Evolutionary conservation across 2,888 invertebrate genomes (phyloP).

Genomic region (Nemotelus pantherinus): DNA sequence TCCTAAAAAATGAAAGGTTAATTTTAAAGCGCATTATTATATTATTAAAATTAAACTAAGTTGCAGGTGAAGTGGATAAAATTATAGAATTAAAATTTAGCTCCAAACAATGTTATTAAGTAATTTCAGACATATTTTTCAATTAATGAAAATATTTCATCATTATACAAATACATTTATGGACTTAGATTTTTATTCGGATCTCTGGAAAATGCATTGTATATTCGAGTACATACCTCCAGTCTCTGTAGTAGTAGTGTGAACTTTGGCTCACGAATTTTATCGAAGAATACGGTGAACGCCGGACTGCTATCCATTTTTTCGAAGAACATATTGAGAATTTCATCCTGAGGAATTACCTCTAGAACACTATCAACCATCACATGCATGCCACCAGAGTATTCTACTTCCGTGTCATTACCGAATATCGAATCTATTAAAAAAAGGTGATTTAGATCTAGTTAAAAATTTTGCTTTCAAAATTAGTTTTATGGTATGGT

Average conservation of each 20-base stretch:
- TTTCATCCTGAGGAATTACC: conserved; percentile 62
- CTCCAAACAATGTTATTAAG: too few species aligned
- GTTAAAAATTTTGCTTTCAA: too few species aligned
- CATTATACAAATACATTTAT: background rate
- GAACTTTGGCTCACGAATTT: conserved; percentile 60
- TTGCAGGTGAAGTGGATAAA: too few species aligned
- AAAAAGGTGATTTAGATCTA: too few species aligned
- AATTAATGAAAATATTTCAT: too few species aligned
- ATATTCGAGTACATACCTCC: conserved; percentile 58
- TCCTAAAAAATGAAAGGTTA: conserved; percentile 54
- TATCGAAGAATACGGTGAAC: conserved; percentile 61
- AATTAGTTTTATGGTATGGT: too few species aligned
- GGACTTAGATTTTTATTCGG: background rate
- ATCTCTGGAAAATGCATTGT: background rate
- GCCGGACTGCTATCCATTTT: conserved; percentile 61
- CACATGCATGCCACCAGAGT: conserved; percentile 59
- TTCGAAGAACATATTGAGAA: conserved; percentile 62
- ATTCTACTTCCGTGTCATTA: conserved; percentile 20
- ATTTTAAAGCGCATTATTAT: background rate
- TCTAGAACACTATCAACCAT: conserved; percentile 62
- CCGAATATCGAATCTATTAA: background rate
- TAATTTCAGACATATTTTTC: too few species aligned
- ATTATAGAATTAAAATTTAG: too few species aligned
- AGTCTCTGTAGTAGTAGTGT: conserved; percentile 59
- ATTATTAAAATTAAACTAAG: too few species aligned